Evolutionary conservation across 2,888 invertebrate genomes (phyloP).

Genomic region (Drosophila paranaensis): DNA sequence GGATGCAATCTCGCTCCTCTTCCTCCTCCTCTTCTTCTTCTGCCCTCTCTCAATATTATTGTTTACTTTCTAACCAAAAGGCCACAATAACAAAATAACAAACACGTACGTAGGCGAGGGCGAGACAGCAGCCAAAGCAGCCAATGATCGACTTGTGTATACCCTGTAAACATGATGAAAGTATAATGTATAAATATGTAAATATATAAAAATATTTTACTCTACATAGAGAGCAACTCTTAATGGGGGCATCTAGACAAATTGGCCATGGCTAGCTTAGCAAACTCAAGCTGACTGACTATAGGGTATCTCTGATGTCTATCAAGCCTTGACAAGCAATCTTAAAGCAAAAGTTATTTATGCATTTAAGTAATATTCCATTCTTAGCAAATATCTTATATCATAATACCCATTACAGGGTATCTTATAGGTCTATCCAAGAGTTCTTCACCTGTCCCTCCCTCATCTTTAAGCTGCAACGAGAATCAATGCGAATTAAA

Average conservation of each 20-base stretch:
- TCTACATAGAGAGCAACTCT: neutral
- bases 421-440: neutral
- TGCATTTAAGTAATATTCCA: neutral
- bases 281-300: neutral
- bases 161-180: constrained; percentile 8
- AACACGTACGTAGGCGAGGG: constrained; percentile 29
- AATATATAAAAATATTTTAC: neutral
- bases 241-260: neutral
- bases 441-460: neutral
- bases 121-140: constrained; percentile 11
- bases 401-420: neutral
- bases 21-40: constrained; percentile 47
- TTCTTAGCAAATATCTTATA: neutral
- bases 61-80: constrained; percentile 66
- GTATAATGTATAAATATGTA: neutral
- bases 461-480: neutral
- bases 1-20: constrained; percentile 36
- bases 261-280: too few relatives aligned
- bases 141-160: constrained; percentile 18
- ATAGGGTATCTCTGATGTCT: neutral
- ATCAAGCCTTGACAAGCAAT: neutral
- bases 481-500: neutral
- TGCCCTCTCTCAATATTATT: constrained; percentile 49
- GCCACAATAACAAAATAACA: constrained; percentile 47
- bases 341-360: neutral